Base-by-base conservation (phyloP, 1,140 invertebrate species). In the Drosophila ambigua region DNA sequence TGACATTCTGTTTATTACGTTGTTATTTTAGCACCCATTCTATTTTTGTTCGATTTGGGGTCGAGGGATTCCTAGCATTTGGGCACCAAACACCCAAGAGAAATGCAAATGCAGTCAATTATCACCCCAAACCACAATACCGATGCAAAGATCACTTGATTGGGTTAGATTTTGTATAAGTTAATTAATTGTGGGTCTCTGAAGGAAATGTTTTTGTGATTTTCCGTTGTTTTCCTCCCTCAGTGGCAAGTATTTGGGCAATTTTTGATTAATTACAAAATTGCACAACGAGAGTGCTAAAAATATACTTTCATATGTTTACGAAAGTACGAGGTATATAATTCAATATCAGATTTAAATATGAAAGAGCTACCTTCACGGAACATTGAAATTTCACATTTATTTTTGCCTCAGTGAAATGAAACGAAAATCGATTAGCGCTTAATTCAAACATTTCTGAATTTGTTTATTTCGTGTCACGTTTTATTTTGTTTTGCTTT, bases 1-100 rank as follows among this genome's bases (percentile, higher is more conserved):
- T 84, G 74, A 81, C 74, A 85, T 72, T 89, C 55, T 48, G 59
- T 69, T 78, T 89, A 87, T 88, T 87, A 88, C 83, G 83, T 72
- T 68, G 60, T 82, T 81, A 75, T 79, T 60, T 72, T 61, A 78
- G 66, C 79, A 59, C 61, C 77, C 48, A 26, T 4, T 46, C 59
- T 62, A 78, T 67, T 71, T 72, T 58, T 28, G 53, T 81, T 78
- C 71, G 73, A 76, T 71, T 82, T 87, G 59, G 8, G 62, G 59
- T 50, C 28, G 48, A 68, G 78, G 76, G 73, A 88, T 88, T 79
- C 64, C 44, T 31, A 59, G 61, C 61, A 83, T 71, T 68, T 55
- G 57, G 69, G 44, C 13, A 15, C 8, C 23, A 13, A 5, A 66
- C 51, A 46, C 41, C 60, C 61, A 1, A 48, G 53, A 35, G 39